Percentiles rank a stretch among this genome's conserved stretches.
phyloP scores from a whole-genome alignment of 1,140 invertebrate species.

The Brachionus plicatilis region DNA sequence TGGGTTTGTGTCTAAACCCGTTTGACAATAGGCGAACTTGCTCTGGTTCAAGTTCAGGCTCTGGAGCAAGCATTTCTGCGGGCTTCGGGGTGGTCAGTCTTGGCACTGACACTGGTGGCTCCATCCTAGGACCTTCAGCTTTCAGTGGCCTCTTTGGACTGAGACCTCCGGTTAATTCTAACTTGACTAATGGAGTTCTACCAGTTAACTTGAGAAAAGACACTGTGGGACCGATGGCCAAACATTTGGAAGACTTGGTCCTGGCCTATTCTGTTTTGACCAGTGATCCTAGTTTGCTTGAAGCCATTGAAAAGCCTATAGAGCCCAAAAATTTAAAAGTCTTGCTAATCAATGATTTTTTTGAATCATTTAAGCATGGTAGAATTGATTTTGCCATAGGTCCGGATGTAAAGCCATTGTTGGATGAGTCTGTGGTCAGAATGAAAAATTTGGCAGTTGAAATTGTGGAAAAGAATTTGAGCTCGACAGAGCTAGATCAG shows the following conservation, averaged over 20 bases:
- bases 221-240: not conserved
- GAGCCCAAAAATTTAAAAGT: not conserved
- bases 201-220: conserved; percentile 17
- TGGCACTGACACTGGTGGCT: conserved; percentile 29
- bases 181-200: not conserved
- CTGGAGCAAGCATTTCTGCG: conserved; percentile 5
- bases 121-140: not conserved
- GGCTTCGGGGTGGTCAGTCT: conserved; percentile 3
- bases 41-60: conserved; percentile 7
- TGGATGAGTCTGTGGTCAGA: not conserved
- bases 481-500: not conserved
- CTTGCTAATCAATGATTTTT: not conserved
- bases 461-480: not conserved
- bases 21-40: conserved; percentile 16
- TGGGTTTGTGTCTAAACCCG: conserved; percentile 20
- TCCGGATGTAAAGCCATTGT: not conserved
- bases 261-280: not conserved
- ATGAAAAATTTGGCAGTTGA: not conserved
- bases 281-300: not conserved
- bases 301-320: not conserved
- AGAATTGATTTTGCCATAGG: not conserved
- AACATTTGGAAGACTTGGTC: not conserved
- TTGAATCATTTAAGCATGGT: not conserved
- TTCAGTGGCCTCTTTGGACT: conserved; percentile 14
- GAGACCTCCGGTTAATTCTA: not conserved